Conservation (phyloP, 2,797 vertebrate genomes). For the Helarctos malayanus region DNA sequence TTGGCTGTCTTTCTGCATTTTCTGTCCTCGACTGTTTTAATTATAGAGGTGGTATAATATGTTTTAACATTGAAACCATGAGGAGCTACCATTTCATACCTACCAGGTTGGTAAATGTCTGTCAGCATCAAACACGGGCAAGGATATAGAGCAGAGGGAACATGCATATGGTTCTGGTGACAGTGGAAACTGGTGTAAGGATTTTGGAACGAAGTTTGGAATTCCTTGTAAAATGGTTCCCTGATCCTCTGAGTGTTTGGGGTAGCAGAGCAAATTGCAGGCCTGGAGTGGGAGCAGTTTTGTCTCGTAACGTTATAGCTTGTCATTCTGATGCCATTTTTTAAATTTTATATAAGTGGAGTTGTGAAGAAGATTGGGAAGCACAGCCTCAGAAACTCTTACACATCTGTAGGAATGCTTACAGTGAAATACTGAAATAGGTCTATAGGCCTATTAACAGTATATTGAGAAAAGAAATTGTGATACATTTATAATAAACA, state of each 20-base stretch:
- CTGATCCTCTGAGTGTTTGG: background rate
- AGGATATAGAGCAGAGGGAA: background rate
- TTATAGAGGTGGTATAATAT: background rate
- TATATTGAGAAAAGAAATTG: background rate
- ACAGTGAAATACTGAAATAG: background rate
- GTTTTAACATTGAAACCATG: conserved; percentile 24
- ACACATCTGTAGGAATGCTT: background rate
- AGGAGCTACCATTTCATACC: background rate
- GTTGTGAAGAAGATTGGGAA: background rate
- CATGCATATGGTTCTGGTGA: background rate
- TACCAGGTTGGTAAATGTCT: background rate
- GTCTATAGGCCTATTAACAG: background rate
- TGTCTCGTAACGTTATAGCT: background rate
- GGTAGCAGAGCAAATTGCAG: background rate
- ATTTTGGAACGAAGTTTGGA: background rate
- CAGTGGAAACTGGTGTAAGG: background rate
- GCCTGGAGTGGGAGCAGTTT: background rate
- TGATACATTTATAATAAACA: background rate
- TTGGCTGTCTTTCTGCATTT: conserved; percentile 21
- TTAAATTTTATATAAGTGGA: background rate
- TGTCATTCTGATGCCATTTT: background rate
- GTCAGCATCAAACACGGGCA: background rate
- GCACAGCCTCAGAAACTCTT: background rate
- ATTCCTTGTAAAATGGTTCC: background rate
- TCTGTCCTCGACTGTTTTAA: conserved; percentile 1